Evolutionary conservation across 2,113 vertebrate genomes (phyloP).

Genomic region (Diadophis punctatus): DNA sequence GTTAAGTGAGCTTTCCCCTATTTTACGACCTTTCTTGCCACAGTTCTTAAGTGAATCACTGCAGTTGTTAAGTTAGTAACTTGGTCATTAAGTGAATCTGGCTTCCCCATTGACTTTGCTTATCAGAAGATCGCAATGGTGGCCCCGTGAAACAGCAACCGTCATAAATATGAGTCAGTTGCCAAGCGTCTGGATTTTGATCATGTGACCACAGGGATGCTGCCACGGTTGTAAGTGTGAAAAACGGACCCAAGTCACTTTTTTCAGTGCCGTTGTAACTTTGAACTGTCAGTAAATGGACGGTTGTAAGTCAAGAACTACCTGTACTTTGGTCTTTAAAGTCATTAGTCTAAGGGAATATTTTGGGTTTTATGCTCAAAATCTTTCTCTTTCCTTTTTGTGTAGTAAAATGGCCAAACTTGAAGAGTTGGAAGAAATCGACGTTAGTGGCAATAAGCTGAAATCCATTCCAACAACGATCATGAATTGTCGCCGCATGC

Average conservation of each 20-base stretch:
- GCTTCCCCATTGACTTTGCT: too few relatives aligned
- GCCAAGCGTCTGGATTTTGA: too few relatives aligned
- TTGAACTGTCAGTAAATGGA: too few relatives aligned
- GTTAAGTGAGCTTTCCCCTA: neutral
- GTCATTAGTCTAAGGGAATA: neutral
- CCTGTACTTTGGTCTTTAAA: neutral
- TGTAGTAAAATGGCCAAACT: constrained; percentile 97
- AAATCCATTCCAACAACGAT: constrained; percentile 97
- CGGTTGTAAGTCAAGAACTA: too few relatives aligned
- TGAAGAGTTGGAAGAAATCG: constrained; percentile 95
- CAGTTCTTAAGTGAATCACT: neutral
- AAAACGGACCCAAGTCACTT: too few relatives aligned
- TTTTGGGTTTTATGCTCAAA: fast-evolving
- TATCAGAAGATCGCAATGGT: too few relatives aligned
- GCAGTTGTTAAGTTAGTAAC: neutral
- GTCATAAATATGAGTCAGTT: too few relatives aligned
- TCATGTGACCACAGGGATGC: too few relatives aligned
- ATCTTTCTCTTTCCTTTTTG: constrained; percentile 18
- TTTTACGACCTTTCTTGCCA: neutral
- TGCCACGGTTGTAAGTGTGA: too few relatives aligned
- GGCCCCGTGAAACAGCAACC: too few relatives aligned
- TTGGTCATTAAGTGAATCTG: neutral
- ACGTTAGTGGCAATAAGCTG: constrained; percentile 94
- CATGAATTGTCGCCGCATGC: constrained; percentile 90
- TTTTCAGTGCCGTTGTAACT: too few relatives aligned